Percentiles rank a stretch among this genome's conserved stretches.
Evolutionary conservation across 2,797 vertebrate genomes (phyloP).

Genomic region (Melanotaenia boesemani): DNA sequence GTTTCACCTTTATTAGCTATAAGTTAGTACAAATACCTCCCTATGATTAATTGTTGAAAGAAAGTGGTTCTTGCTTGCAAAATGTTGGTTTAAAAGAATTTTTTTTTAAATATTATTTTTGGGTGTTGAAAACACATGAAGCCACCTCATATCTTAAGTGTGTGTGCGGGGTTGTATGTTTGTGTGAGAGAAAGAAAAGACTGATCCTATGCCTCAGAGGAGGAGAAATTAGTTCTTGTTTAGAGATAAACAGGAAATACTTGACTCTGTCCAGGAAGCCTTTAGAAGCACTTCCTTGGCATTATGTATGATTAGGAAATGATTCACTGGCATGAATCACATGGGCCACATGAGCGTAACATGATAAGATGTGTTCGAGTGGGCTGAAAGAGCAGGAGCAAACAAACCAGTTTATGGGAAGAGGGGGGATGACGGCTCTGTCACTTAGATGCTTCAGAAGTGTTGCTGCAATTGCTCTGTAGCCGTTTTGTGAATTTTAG

Average conservation of each 20-base stretch:
- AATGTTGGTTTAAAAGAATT: background rate
- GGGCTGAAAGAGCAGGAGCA: conserved; percentile 11
- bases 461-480: conserved; percentile 39
- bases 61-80: conserved; percentile 14
- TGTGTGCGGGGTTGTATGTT: background rate
- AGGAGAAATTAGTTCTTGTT: conserved; percentile 40
- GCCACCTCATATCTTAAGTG: background rate
- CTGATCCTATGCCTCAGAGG: conserved; percentile 41
- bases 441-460: conserved; percentile 21
- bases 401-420: conserved; percentile 24
- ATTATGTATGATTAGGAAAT: conserved; percentile 34
- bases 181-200: conserved; percentile 10
- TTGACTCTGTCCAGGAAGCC: conserved; percentile 61
- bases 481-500: conserved; percentile 41
- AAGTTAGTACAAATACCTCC: conserved; percentile 12
- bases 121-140: background rate
- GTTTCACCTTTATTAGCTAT: conserved; percentile 42
- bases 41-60: conserved; percentile 1
- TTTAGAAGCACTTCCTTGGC: conserved; percentile 42
- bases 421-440: conserved; percentile 31
- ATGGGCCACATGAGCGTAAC: conserved; percentile 28
- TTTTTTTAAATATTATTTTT: conserved; percentile 9
- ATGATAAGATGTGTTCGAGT: conserved; percentile 1
- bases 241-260: conserved; percentile 67
- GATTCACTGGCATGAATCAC: conserved; percentile 26